Evolutionary conservation across 2,797 vertebrate genomes (phyloP), one percentile per base, ranked within the genome.

Genomic region (Nasua narica): DNA sequence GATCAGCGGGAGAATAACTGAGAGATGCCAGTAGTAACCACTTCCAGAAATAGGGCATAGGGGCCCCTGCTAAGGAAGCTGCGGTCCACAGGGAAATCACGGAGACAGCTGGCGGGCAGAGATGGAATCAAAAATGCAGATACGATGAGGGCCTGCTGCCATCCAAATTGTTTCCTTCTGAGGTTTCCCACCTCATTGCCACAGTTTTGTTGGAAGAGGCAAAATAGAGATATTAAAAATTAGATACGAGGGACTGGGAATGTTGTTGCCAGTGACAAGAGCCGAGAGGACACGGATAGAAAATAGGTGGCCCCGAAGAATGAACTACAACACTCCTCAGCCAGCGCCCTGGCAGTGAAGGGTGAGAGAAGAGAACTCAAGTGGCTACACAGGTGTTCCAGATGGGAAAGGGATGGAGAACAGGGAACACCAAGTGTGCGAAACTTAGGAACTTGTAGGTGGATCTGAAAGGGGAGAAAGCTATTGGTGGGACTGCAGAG

Each of bases 51-150:
- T 65, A 77, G 14, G 19, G 77, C 82, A 35, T 23, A 58, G 48
- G 56, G 67, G 35, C 54, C 65, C 56, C 46, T 37, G 56, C 40
- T 90, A 87, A 72, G 87, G 84, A 95, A 92, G 81, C 37, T 37
- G 29, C 25, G 4, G 72, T 85, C 62, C 15, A 58, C 93, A 87
- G 70, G 79, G 89, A 96, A 74, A 78, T 74, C 5, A 7, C 60
- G 23, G 60, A 40, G 69, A 93, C 70, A 96, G 81, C 93, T 95
- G 93, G 92, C 54, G 70, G 60, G 77, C 94, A 95, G 90, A 90
- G 67, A 69, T 14, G 15, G 43, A 37, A 86, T 82, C 60, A 74
- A 43, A 40, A 91, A 90, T 16, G 84, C 74, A 97, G 95, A 94
- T 21, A 25, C 70, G 79, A 56, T 13, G n/a, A 86, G 82, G 5